Evolutionary conservation across 2,888 invertebrate species (phyloP).

Genomic region (Zeuzera pyrina): DNA sequence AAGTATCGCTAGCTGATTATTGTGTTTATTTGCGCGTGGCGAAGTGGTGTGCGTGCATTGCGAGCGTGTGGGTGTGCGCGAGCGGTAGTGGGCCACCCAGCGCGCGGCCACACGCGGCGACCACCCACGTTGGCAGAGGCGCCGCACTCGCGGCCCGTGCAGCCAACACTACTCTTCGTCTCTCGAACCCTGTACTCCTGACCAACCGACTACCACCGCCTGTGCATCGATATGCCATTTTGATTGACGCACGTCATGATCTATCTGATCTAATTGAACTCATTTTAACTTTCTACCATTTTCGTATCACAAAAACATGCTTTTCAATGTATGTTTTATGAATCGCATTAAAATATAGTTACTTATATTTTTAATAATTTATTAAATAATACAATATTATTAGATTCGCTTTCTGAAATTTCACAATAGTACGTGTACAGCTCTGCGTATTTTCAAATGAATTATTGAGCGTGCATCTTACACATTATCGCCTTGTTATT

Average conservation of each 20-base stretch:
- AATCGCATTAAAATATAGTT: too few relatives aligned
- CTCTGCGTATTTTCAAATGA: too few relatives aligned
- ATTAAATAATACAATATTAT: too few relatives aligned
- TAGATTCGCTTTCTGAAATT: too few relatives aligned
- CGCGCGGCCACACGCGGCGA: constrained; percentile 68
- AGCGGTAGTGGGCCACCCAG: constrained; percentile 64
- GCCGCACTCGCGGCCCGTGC: constrained; percentile 51
- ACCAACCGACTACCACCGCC: constrained; percentile 15
- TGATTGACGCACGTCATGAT: constrained; percentile 50
- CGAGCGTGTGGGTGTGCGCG: constrained; percentile 51
- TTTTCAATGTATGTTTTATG: too few relatives aligned
- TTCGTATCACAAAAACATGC: too few relatives aligned
- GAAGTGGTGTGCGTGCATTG: constrained; percentile 46
- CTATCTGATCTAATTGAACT: constrained; percentile 30
- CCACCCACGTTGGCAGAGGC: constrained; percentile 69
- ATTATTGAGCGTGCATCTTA: too few relatives aligned
- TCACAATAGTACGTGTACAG: too few relatives aligned
- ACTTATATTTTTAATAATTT: too few relatives aligned
- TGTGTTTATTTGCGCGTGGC: constrained; percentile 66
- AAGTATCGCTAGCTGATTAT: constrained; percentile 71
- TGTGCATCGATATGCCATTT: constrained; percentile 27
- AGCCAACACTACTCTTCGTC: constrained; percentile 19
- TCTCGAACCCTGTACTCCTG: constrained; percentile 14
- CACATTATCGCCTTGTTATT: too few relatives aligned
- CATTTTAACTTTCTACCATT: too few relatives aligned